These are phyloP conservation scores for Eretmodus cyanostictus DNA, from an alignment of 2,113 vertebrate genomes.

Conservation along the genomic window DNA sequence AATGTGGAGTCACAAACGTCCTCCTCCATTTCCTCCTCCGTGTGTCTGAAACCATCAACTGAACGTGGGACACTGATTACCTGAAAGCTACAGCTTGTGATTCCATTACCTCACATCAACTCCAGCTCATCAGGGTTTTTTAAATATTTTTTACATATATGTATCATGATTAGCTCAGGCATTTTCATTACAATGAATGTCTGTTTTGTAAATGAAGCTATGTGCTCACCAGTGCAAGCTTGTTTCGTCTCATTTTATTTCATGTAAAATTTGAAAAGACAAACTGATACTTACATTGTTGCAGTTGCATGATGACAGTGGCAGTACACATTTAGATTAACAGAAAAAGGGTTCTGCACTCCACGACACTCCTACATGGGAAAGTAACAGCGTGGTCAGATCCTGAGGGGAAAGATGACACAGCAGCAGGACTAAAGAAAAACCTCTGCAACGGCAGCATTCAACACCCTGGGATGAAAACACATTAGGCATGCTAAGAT, in stretches of 20 bases:
- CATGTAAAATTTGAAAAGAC: neutral
- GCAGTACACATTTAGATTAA: neutral
- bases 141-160: neutral
- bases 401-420: neutral
- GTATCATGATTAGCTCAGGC: neutral
- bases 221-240: neutral
- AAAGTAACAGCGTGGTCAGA: neutral
- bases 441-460: neutral
- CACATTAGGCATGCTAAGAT: neutral
- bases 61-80: neutral
- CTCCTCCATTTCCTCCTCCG: neutral
- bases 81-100: neutral
- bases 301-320: neutral
- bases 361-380: neutral
- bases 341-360: neutral
- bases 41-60: neutral
- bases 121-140: neutral
- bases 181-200: neutral
- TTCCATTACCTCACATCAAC: neutral
- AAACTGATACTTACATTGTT: neutral
- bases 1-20: neutral
- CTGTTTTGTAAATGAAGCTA: neutral
- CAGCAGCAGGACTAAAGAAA: neutral
- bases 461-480: neutral
- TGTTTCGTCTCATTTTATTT: neutral